Conservation (phyloP, 92 coral and sea anemone species). For the Porites evermanni region DNA sequence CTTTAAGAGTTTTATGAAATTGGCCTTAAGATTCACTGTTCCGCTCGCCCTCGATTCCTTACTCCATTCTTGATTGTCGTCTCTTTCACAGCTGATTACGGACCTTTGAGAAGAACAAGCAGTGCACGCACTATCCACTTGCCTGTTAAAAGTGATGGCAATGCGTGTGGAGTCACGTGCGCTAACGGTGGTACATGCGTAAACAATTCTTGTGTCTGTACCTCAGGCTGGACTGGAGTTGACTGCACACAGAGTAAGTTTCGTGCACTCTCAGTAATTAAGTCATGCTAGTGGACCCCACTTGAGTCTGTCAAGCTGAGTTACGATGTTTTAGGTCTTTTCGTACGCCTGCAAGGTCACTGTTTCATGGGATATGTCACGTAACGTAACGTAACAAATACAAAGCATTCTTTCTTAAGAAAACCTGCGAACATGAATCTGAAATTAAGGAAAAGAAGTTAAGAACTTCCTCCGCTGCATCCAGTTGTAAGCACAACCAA, state of each 20-base stretch:
- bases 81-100: slow-evolving; percentile 17
- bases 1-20: too few species aligned
- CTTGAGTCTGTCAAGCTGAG: background rate
- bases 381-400: too few species aligned
- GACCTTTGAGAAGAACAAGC: slow-evolving; percentile 12
- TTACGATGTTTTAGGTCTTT: background rate
- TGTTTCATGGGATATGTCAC: too few species aligned
- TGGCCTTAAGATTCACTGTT: background rate
- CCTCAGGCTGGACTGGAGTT: slow-evolving; percentile 60
- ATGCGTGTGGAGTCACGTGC: slow-evolving; percentile 3
- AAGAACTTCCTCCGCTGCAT: too few species aligned
- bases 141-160: slow-evolving; percentile 19
- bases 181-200: slow-evolving; percentile 52
- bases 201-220: slow-evolving; percentile 67
- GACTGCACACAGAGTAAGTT: slow-evolving; percentile 66
- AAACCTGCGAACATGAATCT: too few species aligned
- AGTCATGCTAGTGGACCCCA: background rate
- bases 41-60: background rate
- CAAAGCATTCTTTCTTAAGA: too few species aligned
- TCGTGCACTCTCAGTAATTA: background rate
- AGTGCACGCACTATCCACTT: background rate
- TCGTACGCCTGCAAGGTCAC: too few species aligned
- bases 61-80: background rate
- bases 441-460: too few species aligned
- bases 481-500: too few species aligned